Evolutionary conservation across 2,888 invertebrate genomes (phyloP).

Genomic region (Ypsolopha scabrella): DNA sequence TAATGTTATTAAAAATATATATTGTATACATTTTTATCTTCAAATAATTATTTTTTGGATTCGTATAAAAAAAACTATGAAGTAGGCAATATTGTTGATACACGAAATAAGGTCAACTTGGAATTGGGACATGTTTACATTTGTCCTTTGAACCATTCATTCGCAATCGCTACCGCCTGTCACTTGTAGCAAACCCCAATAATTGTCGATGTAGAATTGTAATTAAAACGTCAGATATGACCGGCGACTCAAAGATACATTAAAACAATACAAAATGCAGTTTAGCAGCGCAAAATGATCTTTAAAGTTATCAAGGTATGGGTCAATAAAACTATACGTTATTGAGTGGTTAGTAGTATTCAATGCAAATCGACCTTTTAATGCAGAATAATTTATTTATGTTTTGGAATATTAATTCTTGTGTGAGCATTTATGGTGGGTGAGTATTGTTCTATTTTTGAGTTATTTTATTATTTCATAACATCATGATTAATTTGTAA

Average conservation of each 20-base stretch:
- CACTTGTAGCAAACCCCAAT: conserved; percentile 17
- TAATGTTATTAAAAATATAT: too few species aligned
- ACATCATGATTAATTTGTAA: too few species aligned
- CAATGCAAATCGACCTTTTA: neutral
- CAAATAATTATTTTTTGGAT: neutral
- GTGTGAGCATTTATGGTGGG: conserved; percentile 7
- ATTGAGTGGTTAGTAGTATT: neutral
- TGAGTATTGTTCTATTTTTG: neutral
- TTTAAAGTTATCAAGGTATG: neutral
- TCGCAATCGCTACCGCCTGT: conserved; percentile 7
- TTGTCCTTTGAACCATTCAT: too few species aligned
- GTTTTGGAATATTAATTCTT: neutral
- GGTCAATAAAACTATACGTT: neutral
- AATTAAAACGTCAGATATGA: conserved; percentile 63
- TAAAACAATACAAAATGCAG: neutral
- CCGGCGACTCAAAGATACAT: conserved; percentile 6
- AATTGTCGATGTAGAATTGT: conserved; percentile 40
- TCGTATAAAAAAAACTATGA: neutral
- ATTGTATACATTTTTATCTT: too few species aligned
- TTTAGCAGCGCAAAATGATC: neutral
- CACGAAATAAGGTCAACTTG: too few species aligned
- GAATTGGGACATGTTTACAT: too few species aligned
- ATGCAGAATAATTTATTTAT: neutral
- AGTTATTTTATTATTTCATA: too few species aligned
- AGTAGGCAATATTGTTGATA: neutral